phyloP scores from a whole-genome alignment of 2,113 vertebrate genomes.

The Solea solea region DNA sequence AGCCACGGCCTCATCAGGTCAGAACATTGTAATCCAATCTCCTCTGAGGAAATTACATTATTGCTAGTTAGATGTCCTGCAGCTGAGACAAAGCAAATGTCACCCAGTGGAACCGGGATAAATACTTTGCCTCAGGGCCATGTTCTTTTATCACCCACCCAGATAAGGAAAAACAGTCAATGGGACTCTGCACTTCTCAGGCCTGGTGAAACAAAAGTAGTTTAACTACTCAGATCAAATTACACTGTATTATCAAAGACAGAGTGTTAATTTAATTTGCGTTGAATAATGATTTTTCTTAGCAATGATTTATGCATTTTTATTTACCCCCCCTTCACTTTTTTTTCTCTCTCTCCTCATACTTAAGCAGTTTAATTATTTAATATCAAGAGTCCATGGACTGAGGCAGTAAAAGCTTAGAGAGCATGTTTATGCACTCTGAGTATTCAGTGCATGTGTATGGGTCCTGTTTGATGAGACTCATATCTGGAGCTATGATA shows the following conservation, averaged over 20 bases:
- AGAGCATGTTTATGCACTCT: slow-evolving; percentile 1
- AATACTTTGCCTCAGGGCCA: slow-evolving; percentile 62
- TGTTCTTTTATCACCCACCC: slow-evolving; percentile 50
- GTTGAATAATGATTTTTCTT: slow-evolving; percentile 46
- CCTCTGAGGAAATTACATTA: slow-evolving; percentile 69
- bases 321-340: not conserved
- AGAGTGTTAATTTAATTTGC: slow-evolving; percentile 54
- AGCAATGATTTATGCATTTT: slow-evolving; percentile 37
- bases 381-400: slow-evolving; percentile 54
- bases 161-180: slow-evolving; percentile 41
- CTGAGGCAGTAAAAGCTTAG: slow-evolving; percentile 9
- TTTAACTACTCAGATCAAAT: slow-evolving; percentile 59
- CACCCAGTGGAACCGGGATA: slow-evolving; percentile 56
- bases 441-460: slow-evolving; percentile 7
- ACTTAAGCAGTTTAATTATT: slow-evolving; percentile 44
- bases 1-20: slow-evolving; percentile 50
- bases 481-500: slow-evolving; percentile 52
- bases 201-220: slow-evolving; percentile 22
- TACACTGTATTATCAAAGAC: slow-evolving; percentile 49
- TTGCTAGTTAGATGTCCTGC: slow-evolving; percentile 55
- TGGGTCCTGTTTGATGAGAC: slow-evolving; percentile 37
- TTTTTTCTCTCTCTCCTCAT: not conserved
- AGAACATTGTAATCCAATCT: slow-evolving; percentile 67
- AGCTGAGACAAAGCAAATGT: slow-evolving; percentile 64
- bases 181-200: slow-evolving; percentile 46